phyloP scores from a whole-genome alignment of 2,113 vertebrate genomes.

The Crocuta crocuta region DNA sequence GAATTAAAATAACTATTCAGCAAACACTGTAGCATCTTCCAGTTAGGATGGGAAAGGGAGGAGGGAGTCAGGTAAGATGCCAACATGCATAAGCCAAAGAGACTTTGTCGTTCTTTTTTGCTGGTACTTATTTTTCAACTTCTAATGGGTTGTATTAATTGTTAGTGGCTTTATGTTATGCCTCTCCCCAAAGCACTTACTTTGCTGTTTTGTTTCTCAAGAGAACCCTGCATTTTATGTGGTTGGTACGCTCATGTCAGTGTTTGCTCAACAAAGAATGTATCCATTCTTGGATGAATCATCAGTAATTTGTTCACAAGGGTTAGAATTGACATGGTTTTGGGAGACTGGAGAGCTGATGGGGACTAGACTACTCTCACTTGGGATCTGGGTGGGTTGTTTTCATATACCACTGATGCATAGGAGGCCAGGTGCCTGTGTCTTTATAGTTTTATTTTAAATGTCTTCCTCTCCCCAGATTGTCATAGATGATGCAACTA shows the following conservation, averaged over 20 bases:
- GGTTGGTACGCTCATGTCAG: background rate
- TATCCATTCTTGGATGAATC: background rate
- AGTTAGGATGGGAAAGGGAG: constrained; percentile 63
- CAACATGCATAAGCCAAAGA: background rate
- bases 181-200: constrained; percentile 15
- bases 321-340: background rate
- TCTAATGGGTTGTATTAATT: background rate
- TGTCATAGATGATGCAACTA: constrained; percentile 94
- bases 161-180: constrained; percentile 25
- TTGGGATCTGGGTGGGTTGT: background rate
- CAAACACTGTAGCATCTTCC: constrained; percentile 58
- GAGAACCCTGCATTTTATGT: constrained; percentile 34
- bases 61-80: constrained; percentile 55
- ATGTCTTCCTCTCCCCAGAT: constrained; percentile 88
- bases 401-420: background rate
- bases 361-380: background rate
- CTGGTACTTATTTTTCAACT: constrained; percentile 11
- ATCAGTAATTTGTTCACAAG: background rate
- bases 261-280: constrained; percentile 39
- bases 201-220: constrained; percentile 51
- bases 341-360: background rate
- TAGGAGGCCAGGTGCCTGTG: background rate
- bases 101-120: background rate
- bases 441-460: constrained; percentile 61
- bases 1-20: constrained; percentile 51